phyloP scores from a whole-genome alignment of 1,140 invertebrate genomes.

The Macrotrachela quadricornifera region DNA sequence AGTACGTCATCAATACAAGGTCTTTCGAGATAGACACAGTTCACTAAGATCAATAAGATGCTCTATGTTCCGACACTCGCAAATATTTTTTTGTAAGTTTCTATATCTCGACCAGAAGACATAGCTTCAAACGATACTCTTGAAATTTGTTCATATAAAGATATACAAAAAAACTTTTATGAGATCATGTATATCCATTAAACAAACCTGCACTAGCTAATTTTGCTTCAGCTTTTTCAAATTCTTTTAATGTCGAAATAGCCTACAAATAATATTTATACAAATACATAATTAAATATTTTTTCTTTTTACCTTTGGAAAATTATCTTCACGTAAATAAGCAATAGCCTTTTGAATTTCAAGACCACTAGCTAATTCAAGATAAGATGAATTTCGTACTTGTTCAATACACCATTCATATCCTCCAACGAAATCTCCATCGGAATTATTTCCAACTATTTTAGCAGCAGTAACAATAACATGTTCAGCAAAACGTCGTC shows the following conservation, averaged over 20 bases:
- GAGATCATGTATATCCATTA: too few relatives aligned
- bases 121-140: too few relatives aligned
- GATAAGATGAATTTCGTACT: conserved; percentile 54
- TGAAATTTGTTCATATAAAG: too few relatives aligned
- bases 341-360: conserved; percentile 82
- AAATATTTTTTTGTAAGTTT: too few relatives aligned
- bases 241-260: conserved; percentile 63
- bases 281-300: not conserved
- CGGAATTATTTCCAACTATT: conserved; percentile 56
- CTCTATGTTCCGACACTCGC: too few relatives aligned
- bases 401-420: conserved; percentile 37
- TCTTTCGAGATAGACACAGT: too few relatives aligned
- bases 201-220: conserved; percentile 41
- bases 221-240: conserved; percentile 61
- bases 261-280: conserved; percentile 26
- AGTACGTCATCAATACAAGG: too few relatives aligned
- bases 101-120: too few relatives aligned
- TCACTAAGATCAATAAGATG: too few relatives aligned
- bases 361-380: conserved; percentile 56
- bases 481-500: conserved; percentile 52
- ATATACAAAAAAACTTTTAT: too few relatives aligned
- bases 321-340: conserved; percentile 60
- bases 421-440: conserved; percentile 51
- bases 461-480: conserved; percentile 71
- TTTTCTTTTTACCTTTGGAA: conserved; percentile 35